Evolutionary conservation across 2,888 invertebrate genomes (phyloP), one percentile per base, ranked within the genome.

Genomic region (Nysson spinosus): DNA sequence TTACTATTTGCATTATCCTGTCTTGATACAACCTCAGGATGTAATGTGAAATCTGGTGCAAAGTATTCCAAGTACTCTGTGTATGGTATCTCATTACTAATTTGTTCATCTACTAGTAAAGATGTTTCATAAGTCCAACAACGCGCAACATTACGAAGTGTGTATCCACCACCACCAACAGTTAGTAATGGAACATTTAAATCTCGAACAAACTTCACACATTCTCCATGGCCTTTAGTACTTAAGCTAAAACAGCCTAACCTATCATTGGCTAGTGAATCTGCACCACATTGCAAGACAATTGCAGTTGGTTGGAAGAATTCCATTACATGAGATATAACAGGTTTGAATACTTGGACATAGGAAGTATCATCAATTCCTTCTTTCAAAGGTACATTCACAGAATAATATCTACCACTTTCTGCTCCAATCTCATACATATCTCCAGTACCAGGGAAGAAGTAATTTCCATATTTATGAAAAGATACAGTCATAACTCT

Each of bases 91-190:
- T 99, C 98, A 85, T 98, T 96, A 43, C 94, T 95, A 56, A 99
- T 96, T 62, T 92, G 93, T 81, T 98, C 96, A 81, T 98, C 98
- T 0, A 98, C 92, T 1, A 99, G 88, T 0, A 99, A 88, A 0
- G 98, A 96, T 0, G 99, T 99, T 88, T 99, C 99, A 81, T 98
- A 98, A 0, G 99, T 98, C 99, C 99, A 99, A 86, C 98, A 99
- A 3, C 99, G 91, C 0, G 99, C 99, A 0, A 99, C 99, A 87
- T 99, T 99, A 20, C 97, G 90, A 17, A 98, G 89, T 0, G 98
- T 99, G 86, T 99, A 99, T 1, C 93, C 91, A 4, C 93, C 93
- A 0, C 93, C 93, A 7, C 93, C 97, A 0, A 98, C 93, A 0
- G 97, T 96, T 34, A 98, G 88, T 4, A 98, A 92, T 0, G 99